Base-by-base conservation (phyloP, 2,888 invertebrate genomes). In the Aspidapion aeneum region DNA sequence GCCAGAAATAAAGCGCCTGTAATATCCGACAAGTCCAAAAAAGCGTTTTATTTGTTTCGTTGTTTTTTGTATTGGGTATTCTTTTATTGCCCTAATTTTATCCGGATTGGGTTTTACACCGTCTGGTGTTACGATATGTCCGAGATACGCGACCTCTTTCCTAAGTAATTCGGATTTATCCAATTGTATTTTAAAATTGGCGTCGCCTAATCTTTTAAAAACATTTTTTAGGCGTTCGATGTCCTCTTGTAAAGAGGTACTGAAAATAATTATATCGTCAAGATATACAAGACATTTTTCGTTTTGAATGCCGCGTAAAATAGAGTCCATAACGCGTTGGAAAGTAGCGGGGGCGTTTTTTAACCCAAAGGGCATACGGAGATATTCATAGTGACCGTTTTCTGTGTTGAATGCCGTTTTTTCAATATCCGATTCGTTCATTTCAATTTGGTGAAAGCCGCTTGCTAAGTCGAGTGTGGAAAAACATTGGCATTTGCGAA, bases 401-500 rank as follows among this genome's bases (percentile, higher is more conserved):
- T 48, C 49, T 12, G 49, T 48, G 16, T 16, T 48, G 49, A 48
- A 48, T 16, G 67, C 68, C 9, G 67, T 70, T 66, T 70, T 70
- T 49, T 64, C 61, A n/a, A 65, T 58, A 7, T 60, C 61, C 2
- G 62, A 58, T 21, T 54, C 58, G 18, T 58, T 18, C 60, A 69
- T 60, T 51, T 66, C 63, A 1, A 69, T 64, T 50, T 70, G 68
- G 19, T n/a, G n/a, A n/a, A n/a, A n/a, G n/a, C n/a, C n/a, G n/a
- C n/a, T n/a, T n/a, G n/a, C n/a, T n/a, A n/a, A n/a, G n/a, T n/a
- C n/a, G n/a, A n/a, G n/a, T n/a, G n/a, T n/a, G n/a, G n/a, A n/a
- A n/a, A n/a, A n/a, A 57, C 69, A 71, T 52, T 68, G 51, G 21
- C 65, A 66, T 21, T 67, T 60, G 1, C 73, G 72, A 12, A 73